phyloP scores from a whole-genome alignment of 2,888 invertebrate species.

The Entomobrya multifasciata region DNA sequence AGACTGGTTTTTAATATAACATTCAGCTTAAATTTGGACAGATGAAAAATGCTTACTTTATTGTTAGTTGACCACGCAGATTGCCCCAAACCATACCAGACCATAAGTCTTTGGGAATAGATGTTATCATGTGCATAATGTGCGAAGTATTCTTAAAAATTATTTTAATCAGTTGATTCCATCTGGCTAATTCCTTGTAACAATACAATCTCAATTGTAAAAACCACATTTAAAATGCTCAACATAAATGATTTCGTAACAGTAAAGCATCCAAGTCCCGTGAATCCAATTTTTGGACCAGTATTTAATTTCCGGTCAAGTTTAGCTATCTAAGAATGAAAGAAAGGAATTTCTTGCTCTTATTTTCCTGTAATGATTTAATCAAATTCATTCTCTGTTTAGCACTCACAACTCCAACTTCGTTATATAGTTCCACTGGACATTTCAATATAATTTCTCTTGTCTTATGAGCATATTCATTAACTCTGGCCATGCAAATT shows the following conservation, averaged over 20 bases:
- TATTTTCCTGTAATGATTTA: background rate
- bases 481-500: conserved; percentile 43
- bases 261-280: conserved; percentile 58
- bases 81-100: no score
- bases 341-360: background rate
- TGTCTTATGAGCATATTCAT: conserved; percentile 53
- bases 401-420: conserved; percentile 49
- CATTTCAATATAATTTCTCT: conserved; percentile 56
- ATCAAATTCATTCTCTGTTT: conserved; percentile 20
- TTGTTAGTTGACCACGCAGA: no score
- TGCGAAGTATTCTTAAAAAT: no score
- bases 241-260: conserved; percentile 70
- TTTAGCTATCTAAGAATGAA: conserved; percentile 15
- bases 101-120: no score
- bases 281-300: conserved; percentile 64
- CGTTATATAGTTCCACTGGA: conserved; percentile 54
- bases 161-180: no score
- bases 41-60: no score
- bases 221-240: conserved; percentile 50
- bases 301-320: conserved; percentile 35
- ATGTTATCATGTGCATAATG: no score
- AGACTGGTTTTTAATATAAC: no score
- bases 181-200: conserved; percentile 62
- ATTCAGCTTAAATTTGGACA: no score
- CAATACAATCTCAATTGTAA: conserved; percentile 71